A percentile compares a stretch with the other conserved stretches of the same genome.
These are phyloP conservation scores for Prorops nasuta DNA, from an alignment of 1,140 invertebrate species.

Conservation along the genomic window DNA sequence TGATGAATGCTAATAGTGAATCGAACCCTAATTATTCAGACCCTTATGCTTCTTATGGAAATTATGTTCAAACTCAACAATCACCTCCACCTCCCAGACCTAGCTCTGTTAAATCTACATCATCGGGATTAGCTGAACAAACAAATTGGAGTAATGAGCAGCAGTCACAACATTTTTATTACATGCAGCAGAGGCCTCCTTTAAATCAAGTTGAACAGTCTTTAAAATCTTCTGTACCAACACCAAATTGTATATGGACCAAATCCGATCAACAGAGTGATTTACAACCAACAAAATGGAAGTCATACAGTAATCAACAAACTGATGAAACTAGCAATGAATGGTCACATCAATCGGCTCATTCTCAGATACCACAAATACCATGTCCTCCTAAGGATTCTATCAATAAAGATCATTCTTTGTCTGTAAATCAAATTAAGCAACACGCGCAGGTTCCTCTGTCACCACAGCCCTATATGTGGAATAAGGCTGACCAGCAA, in stretches of 20 bases:
- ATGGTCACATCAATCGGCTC: no score
- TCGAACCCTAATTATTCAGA: slow-evolving; percentile 32
- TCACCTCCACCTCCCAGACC: slow-evolving; percentile 23
- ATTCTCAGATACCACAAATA: no score
- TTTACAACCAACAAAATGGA: no score
- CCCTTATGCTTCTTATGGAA: slow-evolving; percentile 31
- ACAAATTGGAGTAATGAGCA: slow-evolving; percentile 30
- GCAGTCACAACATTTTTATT: slow-evolving; percentile 17
- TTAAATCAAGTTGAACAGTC: no score
- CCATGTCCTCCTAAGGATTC: neutral
- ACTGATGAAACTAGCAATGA: no score
- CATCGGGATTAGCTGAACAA: slow-evolving; percentile 20
- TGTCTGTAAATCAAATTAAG: slow-evolving; percentile 13
- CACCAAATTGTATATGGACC: no score
- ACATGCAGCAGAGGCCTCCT: slow-evolving; percentile 15
- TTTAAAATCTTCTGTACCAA: neutral
- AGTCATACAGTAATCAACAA: no score
- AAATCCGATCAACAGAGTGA: no score
- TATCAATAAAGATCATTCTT: slow-evolving; percentile 26
- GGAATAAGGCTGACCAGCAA: slow-evolving; percentile 1
- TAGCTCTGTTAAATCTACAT: slow-evolving; percentile 24
- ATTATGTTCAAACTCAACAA: slow-evolving; percentile 41
- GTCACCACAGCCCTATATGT: neutral
- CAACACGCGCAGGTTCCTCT: slow-evolving; percentile 1
- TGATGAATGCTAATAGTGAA: slow-evolving; percentile 22